A percentile compares a stretch with the other conserved stretches of the same genome.
These are phyloP conservation scores for Paralichthys olivaceus DNA, from an alignment of 2,113 vertebrate species.

Conservation along the genomic window DNA sequence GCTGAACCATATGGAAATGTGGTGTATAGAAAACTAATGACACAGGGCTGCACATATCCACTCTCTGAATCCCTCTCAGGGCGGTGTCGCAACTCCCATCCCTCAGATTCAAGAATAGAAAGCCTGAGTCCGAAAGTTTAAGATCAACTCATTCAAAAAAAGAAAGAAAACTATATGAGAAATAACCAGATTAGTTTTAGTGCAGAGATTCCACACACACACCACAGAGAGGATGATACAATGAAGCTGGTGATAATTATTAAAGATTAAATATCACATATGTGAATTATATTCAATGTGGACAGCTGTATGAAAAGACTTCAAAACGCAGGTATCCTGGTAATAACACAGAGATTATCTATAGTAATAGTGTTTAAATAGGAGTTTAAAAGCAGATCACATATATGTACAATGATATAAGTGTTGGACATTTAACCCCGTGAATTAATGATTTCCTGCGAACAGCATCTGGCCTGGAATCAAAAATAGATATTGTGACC, in stretches of 20 bases:
- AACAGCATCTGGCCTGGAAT: not conserved
- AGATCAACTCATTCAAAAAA: not conserved
- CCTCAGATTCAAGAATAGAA: slow-evolving; percentile 17
- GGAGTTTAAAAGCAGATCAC: too few species aligned
- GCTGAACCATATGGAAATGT: slow-evolving; percentile 33
- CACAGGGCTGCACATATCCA: slow-evolving; percentile 20
- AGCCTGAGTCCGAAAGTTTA: slow-evolving; percentile 2
- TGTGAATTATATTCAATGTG: too few species aligned
- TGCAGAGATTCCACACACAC: too few species aligned
- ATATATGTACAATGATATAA: too few species aligned
- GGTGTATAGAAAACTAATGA: not conserved
- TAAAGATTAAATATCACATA: too few species aligned
- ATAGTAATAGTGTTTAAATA: too few species aligned
- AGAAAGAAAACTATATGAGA: not conserved
- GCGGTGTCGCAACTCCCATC: not conserved
- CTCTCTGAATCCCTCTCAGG: slow-evolving; percentile 18
- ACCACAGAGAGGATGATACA: too few species aligned
- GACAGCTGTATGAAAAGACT: not conserved
- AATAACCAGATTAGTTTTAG: not conserved
- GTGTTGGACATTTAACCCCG: not conserved
- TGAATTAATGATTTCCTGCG: not conserved
- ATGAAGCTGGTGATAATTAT: too few species aligned
- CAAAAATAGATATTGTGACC: not conserved
- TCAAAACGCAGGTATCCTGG: too few species aligned
- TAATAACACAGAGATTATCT: too few species aligned